Base-by-base conservation (phyloP, 92 coral and sea anemone genomes). In the Zoanthus sansibaricus region DNA sequence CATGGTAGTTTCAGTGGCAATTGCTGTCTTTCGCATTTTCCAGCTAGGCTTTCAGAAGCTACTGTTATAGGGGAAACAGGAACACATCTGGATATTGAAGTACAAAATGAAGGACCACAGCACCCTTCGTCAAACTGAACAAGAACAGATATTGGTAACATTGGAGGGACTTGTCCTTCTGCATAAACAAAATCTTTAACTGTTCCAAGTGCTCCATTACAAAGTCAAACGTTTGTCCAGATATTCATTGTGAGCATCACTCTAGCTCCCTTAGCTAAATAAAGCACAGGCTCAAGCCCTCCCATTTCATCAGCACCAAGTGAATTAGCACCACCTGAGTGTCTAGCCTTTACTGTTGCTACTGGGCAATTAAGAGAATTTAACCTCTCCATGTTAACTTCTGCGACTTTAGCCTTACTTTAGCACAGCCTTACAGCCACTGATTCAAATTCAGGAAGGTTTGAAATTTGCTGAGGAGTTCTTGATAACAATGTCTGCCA, bases 1-100 rank as follows among this genome's bases (percentile, higher is more conserved):
- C 42, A 37, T 37, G 42, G 1, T 37, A 37, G 2, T 37, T 37
- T 88, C 21, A 91, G 62, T 20, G 93, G 91, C 7, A 87, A 44
- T 88, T 91, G 93, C 68, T 91, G 93, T 76, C 91, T 91, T 86
- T 86, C 89, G 76, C 58, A 86, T 62, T 85, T 86, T 66, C 31
- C 68, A 52, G 86, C 90, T 72, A 83, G 78, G 15, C 75, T 86
- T 86, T 79, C 80, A 75, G 90, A 90, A 56, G 74, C 44, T 32
- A 59, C 87, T 37, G 90, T 87, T 25, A 87, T 44, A 20, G 86
- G 86, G 14, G 49, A 77, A 46, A 87, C 47, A 9, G 90, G 87
- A 42, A 87, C 90, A 64, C 83, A 87, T 59, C 78, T 13, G 47
- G 90, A 86, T 6, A 78, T 47, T 13, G 90, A 37, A 37, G 2